phyloP scores from a whole-genome alignment of 2,113 vertebrate species.

The Cromileptes altivelis region DNA sequence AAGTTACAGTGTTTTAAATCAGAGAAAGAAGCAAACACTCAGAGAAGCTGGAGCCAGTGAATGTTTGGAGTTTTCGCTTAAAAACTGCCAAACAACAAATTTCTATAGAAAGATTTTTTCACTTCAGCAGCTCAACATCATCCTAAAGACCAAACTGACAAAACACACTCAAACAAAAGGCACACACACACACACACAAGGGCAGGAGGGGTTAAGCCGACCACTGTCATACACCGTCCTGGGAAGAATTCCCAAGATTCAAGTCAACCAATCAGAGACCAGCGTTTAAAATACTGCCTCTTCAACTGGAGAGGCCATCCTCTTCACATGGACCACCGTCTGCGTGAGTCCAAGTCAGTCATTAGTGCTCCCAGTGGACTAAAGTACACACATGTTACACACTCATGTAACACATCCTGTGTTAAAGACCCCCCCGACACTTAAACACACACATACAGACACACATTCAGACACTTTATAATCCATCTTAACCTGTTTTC shows the following conservation, averaged over 20 bases:
- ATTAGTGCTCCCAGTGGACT: constrained; percentile 50
- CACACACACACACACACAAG: background rate
- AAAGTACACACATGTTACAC: constrained; percentile 35
- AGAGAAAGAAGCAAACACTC: background rate
- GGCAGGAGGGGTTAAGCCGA: constrained; percentile 13
- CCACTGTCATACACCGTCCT: constrained; percentile 16
- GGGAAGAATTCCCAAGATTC: constrained; percentile 41
- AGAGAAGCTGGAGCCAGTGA: background rate
- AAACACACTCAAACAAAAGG: background rate
- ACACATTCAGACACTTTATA: constrained; percentile 3
- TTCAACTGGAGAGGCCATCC: constrained; percentile 60
- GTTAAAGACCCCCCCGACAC: constrained; percentile 4
- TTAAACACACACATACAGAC: background rate
- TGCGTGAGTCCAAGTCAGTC: constrained; percentile 44
- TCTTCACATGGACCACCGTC: constrained; percentile 63
- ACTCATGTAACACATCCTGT: constrained; percentile 24
- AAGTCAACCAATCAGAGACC: constrained; percentile 62
- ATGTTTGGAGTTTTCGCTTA: background rate
- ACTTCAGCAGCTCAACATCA: too few species aligned
- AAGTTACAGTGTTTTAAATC: background rate
- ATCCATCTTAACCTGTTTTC: background rate
- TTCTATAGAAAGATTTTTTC: background rate
- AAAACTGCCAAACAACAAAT: background rate
- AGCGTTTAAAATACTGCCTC: constrained; percentile 55
- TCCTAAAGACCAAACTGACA: background rate